Evolutionary conservation across 2,888 invertebrate genomes (phyloP), one percentile per base, ranked within the genome.

Genomic region (Caenorhabditis sinica): DNA sequence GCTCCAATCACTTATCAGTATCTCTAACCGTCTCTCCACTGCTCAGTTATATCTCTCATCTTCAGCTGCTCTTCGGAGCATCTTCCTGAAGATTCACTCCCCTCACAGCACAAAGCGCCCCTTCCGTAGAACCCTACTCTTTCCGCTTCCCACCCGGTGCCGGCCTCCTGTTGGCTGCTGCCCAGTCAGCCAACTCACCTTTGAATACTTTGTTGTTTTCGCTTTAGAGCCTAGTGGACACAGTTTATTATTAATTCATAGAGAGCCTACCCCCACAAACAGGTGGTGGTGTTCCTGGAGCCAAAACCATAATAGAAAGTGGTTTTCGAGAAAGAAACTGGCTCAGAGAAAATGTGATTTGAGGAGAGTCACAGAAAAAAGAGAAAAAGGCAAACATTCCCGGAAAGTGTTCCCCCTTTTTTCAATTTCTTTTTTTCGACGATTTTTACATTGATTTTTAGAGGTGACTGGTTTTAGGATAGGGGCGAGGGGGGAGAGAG

Each of bases 71-170:
- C 51, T 20, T n/a, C 28, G 25, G 33, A n/a, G 51, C 45, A 69
- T 79, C 61, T 58, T 82, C 82, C 71, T 75, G 69, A 69, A 65
- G 75, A 77, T 74, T 77, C 71, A 68, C 79, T 77, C 79, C 56
- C 60, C 71, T 60, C 72, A 68, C 65, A 58, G 69, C 13, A 20
- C 23, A 40, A 23, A 8, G 36, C 6, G 5, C 49, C 49, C 49
- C 20, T 45, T 8, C 45, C 45, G 17, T 11, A 53, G n/a, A n/a
- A n/a, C n/a, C n/a, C n/a, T n/a, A 11, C 23, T 33, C 71, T 68
- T 43, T 49, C 73, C 81, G 68, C 61, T 74, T 74, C 43, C 28
- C 45, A 63, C 68, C 63, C 20, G n/a, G 43, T 45, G 40, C 63
- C 71, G 66, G 43, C 49, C 73, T 45, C n/a, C n/a, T n/a, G n/a